Evolutionary conservation across 2,113 vertebrate genomes (phyloP).

Genomic region (Myotis yumanensis): DNA sequence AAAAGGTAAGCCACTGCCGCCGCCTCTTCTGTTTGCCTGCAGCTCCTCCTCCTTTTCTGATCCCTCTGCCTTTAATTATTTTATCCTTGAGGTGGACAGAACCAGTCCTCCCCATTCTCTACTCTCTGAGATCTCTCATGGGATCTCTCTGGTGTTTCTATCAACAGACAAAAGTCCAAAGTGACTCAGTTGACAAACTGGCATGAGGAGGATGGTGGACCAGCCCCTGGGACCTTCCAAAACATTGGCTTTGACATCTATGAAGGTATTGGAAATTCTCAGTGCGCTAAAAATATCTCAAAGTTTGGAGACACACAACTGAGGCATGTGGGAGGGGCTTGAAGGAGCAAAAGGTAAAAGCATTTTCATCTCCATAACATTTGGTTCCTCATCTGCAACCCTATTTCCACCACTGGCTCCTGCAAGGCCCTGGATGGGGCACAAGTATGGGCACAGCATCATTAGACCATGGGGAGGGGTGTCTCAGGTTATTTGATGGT

Average conservation of each 20-base stretch:
- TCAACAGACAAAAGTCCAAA: constrained; percentile 38
- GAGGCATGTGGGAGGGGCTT: not conserved
- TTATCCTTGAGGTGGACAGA: not conserved
- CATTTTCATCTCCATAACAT: not conserved
- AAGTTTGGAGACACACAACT: not conserved
- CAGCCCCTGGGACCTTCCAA: constrained; percentile 3
- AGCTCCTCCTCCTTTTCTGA: not conserved
- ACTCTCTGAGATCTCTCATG: not conserved
- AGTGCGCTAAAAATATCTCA: not conserved
- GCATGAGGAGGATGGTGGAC: constrained; percentile 14
- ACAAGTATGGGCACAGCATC: not conserved
- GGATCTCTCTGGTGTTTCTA: not conserved
- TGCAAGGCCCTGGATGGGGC: not conserved
- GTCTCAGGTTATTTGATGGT: not conserved
- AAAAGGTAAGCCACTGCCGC: not conserved
- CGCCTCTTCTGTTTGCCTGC: too few relatives aligned
- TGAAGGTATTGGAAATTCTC: constrained; percentile 51
- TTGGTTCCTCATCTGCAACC: not conserved
- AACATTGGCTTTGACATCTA: constrained; percentile 51
- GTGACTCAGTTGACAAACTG: constrained; percentile 44
- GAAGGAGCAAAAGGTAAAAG: not conserved
- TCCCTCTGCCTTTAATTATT: not conserved
- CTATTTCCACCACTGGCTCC: not conserved
- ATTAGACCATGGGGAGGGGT: not conserved
- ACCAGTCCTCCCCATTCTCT: not conserved